Base-by-base conservation (phyloP, 1,140 invertebrate genomes). In the Drosophila teissieri region DNA sequence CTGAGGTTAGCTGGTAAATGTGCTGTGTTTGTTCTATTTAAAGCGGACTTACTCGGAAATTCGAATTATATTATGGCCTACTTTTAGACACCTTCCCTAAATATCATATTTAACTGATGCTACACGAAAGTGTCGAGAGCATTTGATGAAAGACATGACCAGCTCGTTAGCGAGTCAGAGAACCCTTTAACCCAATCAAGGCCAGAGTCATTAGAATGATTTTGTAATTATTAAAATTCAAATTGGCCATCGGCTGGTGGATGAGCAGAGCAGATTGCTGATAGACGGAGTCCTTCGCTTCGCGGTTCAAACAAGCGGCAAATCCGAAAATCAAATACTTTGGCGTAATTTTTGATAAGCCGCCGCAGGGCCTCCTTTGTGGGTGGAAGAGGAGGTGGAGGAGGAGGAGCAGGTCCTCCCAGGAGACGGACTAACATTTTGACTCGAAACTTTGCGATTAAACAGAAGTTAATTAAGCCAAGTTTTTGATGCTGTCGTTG, bases 401-500 rank as follows among this genome's bases (percentile, higher is more conserved):
- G 8, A 17, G 17, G 22, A 27, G 10, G 19, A 65, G 24, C 31
- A 11, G 46, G 56, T 55, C 63, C 48, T 57, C 73, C 64, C 75
- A 37, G 46, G 67, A 73, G 74, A 60, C 72, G 60, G 64, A 49
- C 81, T 77, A 85, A 75, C 61, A 67, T 69, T 86, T 80, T 78
- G 58, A 58, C 70, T 70, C 46, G 17, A 80, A 89, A 88, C 69
- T 88, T 88, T 89, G 63, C 67, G 84, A 67, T 77, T 80, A 62
- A 83, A 80, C 76, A 80, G 80, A 83, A 89, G 84, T 88, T 88
- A 88, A 88, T 88, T 88, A 89, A 88, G 84, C 86, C 80, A 89
- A 89, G 84, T 88, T 84, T 78, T 44, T 45, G 62, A 72, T 72
- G 68, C 65, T 72, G 73, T 49, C 64, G 57, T 73, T 77, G 64